Evolutionary conservation across 2,797 vertebrate genomes (phyloP).

Genomic region (Microhierax caerulescens): DNA sequence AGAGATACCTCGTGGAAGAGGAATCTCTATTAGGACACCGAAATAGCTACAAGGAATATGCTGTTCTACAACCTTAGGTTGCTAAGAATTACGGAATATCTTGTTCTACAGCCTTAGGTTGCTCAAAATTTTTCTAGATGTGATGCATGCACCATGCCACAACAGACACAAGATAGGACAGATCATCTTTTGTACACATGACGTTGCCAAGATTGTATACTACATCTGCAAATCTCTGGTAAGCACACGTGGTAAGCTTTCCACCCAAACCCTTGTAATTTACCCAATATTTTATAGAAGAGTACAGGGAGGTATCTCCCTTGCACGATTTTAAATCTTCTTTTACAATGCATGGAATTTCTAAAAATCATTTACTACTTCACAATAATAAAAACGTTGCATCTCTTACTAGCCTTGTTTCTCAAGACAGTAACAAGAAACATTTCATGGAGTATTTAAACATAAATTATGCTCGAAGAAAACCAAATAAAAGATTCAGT

Average conservation of each 20-base stretch:
- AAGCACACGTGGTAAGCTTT: fast-evolving
- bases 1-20: background rate
- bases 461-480: background rate
- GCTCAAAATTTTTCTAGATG: background rate
- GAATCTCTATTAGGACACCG: background rate
- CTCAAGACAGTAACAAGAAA: background rate
- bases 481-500: background rate
- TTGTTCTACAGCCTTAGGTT: background rate
- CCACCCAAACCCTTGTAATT: background rate
- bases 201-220: background rate
- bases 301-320: background rate
- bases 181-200: fast-evolving
- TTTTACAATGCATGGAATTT: background rate
- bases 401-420: background rate
- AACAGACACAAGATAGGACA: background rate
- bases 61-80: background rate
- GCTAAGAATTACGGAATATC: background rate
- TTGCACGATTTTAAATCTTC: background rate
- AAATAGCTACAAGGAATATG: background rate
- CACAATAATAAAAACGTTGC: background rate
- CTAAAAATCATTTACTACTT: background rate
- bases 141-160: fast-evolving
- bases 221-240: fast-evolving
- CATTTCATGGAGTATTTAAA: background rate
- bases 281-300: background rate